Conservation (phyloP, 92 coral and sea anemone genomes). For the Epizoanthus stellaris region DNA sequence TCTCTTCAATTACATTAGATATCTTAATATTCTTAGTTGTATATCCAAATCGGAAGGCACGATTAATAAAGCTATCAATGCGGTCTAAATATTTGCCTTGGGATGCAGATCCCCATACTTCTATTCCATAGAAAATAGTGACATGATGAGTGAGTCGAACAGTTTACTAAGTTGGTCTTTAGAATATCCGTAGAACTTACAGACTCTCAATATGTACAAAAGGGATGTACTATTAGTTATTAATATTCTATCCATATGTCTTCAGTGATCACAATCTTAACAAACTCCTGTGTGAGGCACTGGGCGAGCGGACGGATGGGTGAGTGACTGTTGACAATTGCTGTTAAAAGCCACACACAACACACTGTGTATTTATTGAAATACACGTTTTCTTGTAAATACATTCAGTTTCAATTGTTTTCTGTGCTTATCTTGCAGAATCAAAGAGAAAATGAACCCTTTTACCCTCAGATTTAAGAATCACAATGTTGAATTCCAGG, state of each 20-base stretch:
- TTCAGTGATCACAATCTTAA: constrained; percentile 65
- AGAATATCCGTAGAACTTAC: too few relatives aligned
- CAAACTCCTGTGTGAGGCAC: constrained; percentile 68
- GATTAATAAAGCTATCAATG: too few relatives aligned
- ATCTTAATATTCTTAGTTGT: too few relatives aligned
- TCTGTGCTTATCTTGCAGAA: constrained; percentile 50
- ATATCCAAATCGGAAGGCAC: too few relatives aligned
- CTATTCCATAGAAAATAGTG: too few relatives aligned
- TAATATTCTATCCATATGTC: not conserved
- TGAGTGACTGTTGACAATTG: constrained; percentile 7
- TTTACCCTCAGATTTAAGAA: constrained; percentile 85
- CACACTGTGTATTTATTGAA: not conserved
- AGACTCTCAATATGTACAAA: too few relatives aligned
- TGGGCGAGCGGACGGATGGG: constrained; percentile 83
- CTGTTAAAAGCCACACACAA: not conserved
- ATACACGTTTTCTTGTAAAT: not conserved
- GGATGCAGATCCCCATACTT: too few relatives aligned
- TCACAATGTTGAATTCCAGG: constrained; percentile 84
- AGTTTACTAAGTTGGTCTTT: too few relatives aligned
- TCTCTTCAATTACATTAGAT: too few relatives aligned
- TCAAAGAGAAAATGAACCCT: constrained; percentile 88
- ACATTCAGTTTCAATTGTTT: not conserved
- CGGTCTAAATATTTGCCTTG: too few relatives aligned
- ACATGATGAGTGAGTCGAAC: too few relatives aligned
- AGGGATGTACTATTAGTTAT: too few relatives aligned